Evolutionary conservation across 2,797 vertebrate genomes (phyloP).

Genomic region (Amblyopsis hoosieri): DNA sequence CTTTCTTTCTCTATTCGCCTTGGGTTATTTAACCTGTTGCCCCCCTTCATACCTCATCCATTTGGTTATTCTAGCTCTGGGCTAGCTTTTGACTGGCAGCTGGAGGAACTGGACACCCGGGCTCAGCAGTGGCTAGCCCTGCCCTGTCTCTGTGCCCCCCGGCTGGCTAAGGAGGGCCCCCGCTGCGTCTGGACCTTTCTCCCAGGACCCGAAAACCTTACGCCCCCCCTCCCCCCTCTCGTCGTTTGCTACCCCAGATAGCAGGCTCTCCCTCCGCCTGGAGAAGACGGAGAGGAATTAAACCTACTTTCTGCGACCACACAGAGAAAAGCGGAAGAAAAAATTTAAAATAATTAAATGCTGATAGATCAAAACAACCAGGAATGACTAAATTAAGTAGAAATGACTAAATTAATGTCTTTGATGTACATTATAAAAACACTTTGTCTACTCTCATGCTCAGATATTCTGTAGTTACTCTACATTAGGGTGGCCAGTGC

Average conservation of each 20-base stretch:
- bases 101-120: slow-evolving; percentile 74
- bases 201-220: slow-evolving; percentile 60
- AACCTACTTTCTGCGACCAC: slow-evolving; percentile 71
- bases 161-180: slow-evolving; percentile 66
- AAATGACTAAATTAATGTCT: too few species aligned
- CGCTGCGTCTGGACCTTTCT: slow-evolving; percentile 70
- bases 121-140: slow-evolving; percentile 70
- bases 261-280: slow-evolving; percentile 58
- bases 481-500: too few species aligned
- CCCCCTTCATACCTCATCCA: slow-evolving; percentile 55
- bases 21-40: slow-evolving; percentile 72
- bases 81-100: slow-evolving; percentile 77
- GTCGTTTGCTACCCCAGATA: slow-evolving; percentile 61
- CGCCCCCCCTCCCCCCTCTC: slow-evolving; percentile 40
- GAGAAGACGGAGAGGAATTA: slow-evolving; percentile 66
- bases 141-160: slow-evolving; percentile 69
- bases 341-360: too few species aligned
- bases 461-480: too few species aligned
- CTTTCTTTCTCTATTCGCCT: slow-evolving; percentile 52
- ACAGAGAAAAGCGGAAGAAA: slow-evolving; percentile 20
- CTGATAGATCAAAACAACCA: too few species aligned
- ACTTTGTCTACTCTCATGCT: too few species aligned
- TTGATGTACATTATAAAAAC: too few species aligned
- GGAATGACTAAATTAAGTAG: too few species aligned
- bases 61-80: slow-evolving; percentile 69